These are phyloP conservation scores for Liopterus haemorrhoidalis DNA, from an alignment of 2,888 invertebrate genomes.

Conservation along the genomic window DNA sequence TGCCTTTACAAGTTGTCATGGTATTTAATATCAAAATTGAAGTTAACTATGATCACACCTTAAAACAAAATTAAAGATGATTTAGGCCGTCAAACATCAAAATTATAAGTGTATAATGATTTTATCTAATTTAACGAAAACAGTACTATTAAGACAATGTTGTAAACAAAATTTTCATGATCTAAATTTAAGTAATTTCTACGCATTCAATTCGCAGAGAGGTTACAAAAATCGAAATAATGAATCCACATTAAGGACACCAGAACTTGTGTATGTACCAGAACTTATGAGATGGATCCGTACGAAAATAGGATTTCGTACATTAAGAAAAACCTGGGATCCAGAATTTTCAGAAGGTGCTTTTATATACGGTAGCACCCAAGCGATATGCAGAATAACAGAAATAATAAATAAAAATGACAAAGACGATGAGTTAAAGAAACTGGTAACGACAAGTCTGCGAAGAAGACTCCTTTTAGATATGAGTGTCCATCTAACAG, in stretches of 20 bases:
- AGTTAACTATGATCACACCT: no score
- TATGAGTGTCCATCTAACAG: constrained; percentile 37
- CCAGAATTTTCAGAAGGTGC: constrained; percentile 45
- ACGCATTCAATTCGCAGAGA: neutral
- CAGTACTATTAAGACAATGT: constrained; percentile 3
- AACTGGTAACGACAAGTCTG: constrained; percentile 37
- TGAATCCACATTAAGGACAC: constrained; percentile 35
- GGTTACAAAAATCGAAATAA: constrained; percentile 1
- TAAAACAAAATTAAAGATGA: no score
- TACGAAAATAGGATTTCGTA: constrained; percentile 42
- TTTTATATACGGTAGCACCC: constrained; percentile 42
- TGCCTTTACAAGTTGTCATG: no score
- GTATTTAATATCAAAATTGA: no score
- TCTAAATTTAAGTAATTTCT: no score
- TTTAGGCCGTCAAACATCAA: constrained; percentile 2
- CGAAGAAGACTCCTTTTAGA: constrained; percentile 35
- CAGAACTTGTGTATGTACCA: constrained; percentile 44
- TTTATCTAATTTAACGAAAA: neutral
- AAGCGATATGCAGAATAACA: constrained; percentile 43
- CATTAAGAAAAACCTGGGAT: constrained; percentile 42
- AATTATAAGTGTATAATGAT: constrained; percentile 4
- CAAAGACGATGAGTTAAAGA: constrained; percentile 37
- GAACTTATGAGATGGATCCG: constrained; percentile 42
- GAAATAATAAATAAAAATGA: constrained; percentile 41
- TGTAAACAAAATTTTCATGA: constrained; percentile 6